These are phyloP conservation scores for Beris morrisii DNA, from an alignment of 2,888 invertebrate genomes.

Conservation along the genomic window DNA sequence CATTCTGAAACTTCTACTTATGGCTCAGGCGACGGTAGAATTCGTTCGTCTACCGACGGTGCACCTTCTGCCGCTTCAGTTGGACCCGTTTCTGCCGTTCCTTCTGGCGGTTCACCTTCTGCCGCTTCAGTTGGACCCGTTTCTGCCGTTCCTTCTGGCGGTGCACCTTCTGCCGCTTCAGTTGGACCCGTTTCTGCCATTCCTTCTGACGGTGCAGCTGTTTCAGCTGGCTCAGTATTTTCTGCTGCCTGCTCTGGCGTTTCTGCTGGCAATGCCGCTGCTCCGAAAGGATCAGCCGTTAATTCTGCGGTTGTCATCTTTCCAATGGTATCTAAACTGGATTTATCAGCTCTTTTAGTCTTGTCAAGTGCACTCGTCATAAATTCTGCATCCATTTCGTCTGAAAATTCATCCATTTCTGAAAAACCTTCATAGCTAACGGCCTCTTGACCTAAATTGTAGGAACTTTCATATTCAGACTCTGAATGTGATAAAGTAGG, in stretches of 20 bases:
- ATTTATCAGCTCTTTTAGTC: no score
- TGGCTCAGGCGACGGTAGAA: not conserved
- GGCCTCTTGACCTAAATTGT: not conserved
- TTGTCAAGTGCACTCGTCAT: not conserved
- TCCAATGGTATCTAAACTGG: no score
- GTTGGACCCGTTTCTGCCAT: slow-evolving; percentile 1
- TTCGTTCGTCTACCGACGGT: not conserved
- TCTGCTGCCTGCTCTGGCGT: no score
- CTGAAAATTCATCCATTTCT: not conserved
- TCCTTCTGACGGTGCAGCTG: not conserved
- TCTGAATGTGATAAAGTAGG: not conserved
- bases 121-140: not conserved
- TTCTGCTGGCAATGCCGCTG: no score
- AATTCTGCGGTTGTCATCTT: no score
- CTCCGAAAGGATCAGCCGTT: no score
- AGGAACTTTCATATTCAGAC: not conserved
- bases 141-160: not conserved
- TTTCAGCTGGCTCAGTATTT: no score
- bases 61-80: not conserved
- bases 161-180: slow-evolving; percentile 15
- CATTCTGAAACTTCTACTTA: not conserved
- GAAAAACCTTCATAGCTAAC: not conserved
- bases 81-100: no score
- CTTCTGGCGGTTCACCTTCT: no score
- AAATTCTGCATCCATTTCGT: slow-evolving; percentile 15